Evolutionary conservation across 2,797 vertebrate genomes (phyloP).

Genomic region (Pantherophis vulpinus): DNA sequence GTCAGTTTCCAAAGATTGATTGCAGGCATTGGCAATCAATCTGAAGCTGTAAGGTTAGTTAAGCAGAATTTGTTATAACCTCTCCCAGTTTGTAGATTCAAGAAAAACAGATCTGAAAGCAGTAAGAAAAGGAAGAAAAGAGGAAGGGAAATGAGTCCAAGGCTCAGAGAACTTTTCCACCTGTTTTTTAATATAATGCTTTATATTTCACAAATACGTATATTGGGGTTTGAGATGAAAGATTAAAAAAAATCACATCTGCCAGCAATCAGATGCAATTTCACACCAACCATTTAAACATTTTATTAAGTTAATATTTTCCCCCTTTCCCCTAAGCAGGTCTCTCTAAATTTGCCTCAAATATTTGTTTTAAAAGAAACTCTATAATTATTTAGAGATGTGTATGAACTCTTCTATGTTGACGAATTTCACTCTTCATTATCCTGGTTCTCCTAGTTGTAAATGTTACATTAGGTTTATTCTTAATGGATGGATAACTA

Average conservation of each 20-base stretch:
- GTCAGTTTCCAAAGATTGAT: background rate
- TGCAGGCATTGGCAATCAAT: background rate
- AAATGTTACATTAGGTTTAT: background rate
- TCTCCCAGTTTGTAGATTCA: background rate
- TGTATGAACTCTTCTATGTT: background rate
- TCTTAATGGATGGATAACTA: background rate
- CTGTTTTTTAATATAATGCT: background rate
- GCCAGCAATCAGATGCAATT: background rate
- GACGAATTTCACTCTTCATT: background rate
- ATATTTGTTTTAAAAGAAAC: background rate
- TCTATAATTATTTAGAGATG: background rate
- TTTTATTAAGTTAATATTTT: background rate
- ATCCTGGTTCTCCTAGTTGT: background rate
- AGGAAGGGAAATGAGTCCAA: background rate
- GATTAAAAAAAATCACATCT: background rate
- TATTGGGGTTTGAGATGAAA: background rate
- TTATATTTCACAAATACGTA: background rate
- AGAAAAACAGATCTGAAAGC: background rate
- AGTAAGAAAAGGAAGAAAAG: background rate
- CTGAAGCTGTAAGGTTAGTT: background rate
- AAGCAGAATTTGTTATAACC: background rate
- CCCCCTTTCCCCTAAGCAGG: background rate
- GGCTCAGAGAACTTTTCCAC: background rate
- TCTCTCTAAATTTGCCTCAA: background rate
- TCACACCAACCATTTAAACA: background rate